phyloP scores from a whole-genome alignment of 2,113 vertebrate genomes.

The Phoenicopterus ruber region DNA sequence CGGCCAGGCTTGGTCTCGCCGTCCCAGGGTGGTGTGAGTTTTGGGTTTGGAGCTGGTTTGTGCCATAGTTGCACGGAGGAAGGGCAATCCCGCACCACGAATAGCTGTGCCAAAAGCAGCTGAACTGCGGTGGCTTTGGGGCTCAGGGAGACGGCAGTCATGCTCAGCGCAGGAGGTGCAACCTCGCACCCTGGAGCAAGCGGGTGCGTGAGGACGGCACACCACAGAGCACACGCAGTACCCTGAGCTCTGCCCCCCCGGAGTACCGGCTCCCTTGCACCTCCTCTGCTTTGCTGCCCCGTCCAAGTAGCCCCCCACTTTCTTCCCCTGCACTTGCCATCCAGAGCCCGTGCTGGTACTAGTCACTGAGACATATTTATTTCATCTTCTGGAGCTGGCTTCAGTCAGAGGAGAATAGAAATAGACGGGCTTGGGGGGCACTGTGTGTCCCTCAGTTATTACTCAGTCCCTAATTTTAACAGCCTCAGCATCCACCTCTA shows the following conservation, averaged over 20 bases:
- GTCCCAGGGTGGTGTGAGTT: accelerated
- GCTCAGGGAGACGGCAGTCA: not conserved
- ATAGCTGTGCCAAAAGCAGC: not conserved
- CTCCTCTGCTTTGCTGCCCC: not conserved
- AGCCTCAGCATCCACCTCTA: not conserved
- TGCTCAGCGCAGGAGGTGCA: not conserved
- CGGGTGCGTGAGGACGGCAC: not conserved
- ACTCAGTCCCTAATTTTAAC: not conserved
- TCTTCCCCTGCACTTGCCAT: not conserved
- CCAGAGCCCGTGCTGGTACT: not conserved
- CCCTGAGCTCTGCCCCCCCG: not conserved
- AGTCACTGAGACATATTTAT: not conserved
- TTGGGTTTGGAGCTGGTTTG: not conserved
- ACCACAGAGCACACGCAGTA: accelerated
- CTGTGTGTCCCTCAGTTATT: not conserved
- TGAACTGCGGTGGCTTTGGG: accelerated
- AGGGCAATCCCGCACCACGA: not conserved
- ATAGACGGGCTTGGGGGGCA: not conserved
- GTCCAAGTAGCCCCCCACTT: not conserved
- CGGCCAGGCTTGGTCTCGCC: not conserved
- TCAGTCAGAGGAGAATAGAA: not conserved
- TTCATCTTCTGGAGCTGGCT: not conserved
- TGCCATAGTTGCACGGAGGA: accelerated
- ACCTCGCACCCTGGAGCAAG: not conserved
- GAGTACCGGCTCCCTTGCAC: accelerated